Percentiles rank a stretch among this genome's conserved stretches.
Conservation (phyloP, 2,113 vertebrate genomes). For the Trichechus manatus region DNA sequence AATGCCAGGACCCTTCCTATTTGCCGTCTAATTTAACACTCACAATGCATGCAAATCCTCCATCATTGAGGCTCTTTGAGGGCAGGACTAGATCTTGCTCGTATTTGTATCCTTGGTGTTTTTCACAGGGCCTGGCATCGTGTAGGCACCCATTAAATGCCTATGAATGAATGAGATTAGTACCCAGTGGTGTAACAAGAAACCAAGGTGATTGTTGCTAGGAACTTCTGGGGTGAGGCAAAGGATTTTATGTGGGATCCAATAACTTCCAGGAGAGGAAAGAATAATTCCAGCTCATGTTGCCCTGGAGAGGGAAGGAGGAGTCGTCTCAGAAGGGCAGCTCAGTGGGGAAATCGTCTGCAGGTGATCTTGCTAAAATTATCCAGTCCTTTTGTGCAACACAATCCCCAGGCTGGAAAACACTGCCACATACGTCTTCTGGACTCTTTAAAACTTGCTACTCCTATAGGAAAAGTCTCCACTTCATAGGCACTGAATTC, state of each 20-base stretch:
- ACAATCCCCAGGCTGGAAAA: slow-evolving; percentile 19
- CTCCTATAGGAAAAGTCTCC: not conserved
- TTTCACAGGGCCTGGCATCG: not conserved
- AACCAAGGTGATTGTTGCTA: not conserved
- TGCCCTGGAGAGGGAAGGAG: slow-evolving; percentile 29
- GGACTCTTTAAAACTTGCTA: not conserved
- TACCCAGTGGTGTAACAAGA: not conserved
- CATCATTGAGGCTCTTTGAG: not conserved
- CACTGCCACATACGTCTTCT: not conserved
- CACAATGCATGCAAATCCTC: not conserved
- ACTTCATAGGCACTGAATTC: not conserved
- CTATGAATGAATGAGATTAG: not conserved
- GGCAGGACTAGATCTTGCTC: not conserved
- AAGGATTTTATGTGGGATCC: not conserved
- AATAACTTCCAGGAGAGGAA: slow-evolving; percentile 41
- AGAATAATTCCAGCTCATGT: not conserved
- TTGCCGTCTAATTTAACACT: not conserved
- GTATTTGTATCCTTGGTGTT: not conserved
- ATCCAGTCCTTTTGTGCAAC: not conserved
- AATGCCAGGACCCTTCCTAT: not conserved
- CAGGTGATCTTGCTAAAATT: slow-evolving; percentile 65
- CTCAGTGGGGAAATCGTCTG: slow-evolving; percentile 29
- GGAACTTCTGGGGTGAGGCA: not conserved
- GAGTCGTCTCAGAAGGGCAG: not conserved
- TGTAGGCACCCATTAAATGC: not conserved